Evolutionary conservation across 1,140 invertebrate species (phyloP).

Genomic region (Dendroctonus valens): DNA sequence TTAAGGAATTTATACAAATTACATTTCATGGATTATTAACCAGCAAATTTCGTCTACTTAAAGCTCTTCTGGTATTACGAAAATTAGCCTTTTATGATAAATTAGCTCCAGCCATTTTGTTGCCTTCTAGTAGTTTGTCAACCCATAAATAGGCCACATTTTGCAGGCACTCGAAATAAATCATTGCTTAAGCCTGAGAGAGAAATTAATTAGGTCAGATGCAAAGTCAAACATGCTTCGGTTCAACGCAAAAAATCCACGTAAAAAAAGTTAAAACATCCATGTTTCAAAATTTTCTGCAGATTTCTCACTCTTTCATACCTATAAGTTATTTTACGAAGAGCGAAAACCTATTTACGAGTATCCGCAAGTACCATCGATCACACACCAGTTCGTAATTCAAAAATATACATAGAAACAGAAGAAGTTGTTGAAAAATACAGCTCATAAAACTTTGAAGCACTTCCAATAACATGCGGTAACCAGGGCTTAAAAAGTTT

Average conservation of each 20-base stretch:
- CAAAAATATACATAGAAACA: constrained; percentile 17
- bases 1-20: too few relatives aligned
- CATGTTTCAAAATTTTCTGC: too few relatives aligned
- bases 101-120: too few relatives aligned
- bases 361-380: neutral
- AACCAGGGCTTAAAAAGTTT: constrained; percentile 19
- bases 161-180: too few relatives aligned
- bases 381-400: neutral
- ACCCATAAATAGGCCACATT: too few relatives aligned
- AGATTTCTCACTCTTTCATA: constrained; percentile 22
- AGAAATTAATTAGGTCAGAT: constrained; percentile 3
- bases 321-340: constrained; percentile 13
- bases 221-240: neutral
- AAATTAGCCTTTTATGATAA: neutral
- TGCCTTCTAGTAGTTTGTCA: too few relatives aligned
- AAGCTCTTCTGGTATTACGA: too few relatives aligned
- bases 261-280: too few relatives aligned
- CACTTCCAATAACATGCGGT: constrained; percentile 2
- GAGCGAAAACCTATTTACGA: constrained; percentile 5
- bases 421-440: constrained; percentile 5
- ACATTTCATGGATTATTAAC: too few relatives aligned
- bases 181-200: too few relatives aligned
- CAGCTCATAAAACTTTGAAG: constrained; percentile 21
- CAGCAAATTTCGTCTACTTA: too few relatives aligned
- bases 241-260: too few relatives aligned